These are phyloP conservation scores for Chironomus tepperi DNA, from an alignment of 1,140 invertebrate genomes.

Conservation along the genomic window DNA sequence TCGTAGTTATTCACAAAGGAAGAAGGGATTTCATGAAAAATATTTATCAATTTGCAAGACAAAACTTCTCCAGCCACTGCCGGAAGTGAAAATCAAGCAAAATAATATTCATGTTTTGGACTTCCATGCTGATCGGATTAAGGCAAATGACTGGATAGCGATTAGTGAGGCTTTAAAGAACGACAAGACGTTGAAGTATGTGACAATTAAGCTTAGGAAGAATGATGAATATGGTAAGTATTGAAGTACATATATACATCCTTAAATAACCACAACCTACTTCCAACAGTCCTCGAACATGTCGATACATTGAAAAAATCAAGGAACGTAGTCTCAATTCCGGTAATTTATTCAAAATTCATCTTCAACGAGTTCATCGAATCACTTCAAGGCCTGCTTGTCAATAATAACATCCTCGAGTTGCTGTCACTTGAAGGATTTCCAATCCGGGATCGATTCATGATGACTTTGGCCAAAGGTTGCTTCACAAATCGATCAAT, in stretches of 20 bases:
- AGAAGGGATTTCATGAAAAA: conserved; percentile 33
- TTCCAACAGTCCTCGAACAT: conserved; percentile 41
- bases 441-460: conserved; percentile 46
- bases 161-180: conserved; percentile 49
- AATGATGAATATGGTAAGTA: conserved; percentile 32
- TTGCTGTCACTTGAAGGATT: conserved; percentile 51
- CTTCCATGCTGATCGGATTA: conserved; percentile 51
- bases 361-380: conserved; percentile 43
- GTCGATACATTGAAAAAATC: conserved; percentile 48
- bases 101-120: conserved; percentile 43
- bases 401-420: conserved; percentile 44
- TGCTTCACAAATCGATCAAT: conserved; percentile 44
- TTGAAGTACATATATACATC: background rate
- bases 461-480: conserved; percentile 44
- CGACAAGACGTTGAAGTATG: conserved; percentile 47
- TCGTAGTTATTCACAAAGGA: background rate
- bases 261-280: too few species aligned
- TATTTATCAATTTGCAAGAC: conserved; percentile 37
- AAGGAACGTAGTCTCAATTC: conserved; percentile 39
- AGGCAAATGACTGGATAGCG: conserved; percentile 52
- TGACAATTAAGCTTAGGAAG: conserved; percentile 41
- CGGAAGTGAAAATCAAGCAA: conserved; percentile 36
- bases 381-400: conserved; percentile 45
- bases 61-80: conserved; percentile 34
- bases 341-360: conserved; percentile 43